Base-by-base conservation (phyloP, 2,888 invertebrate species). In the Geophilus truncorum region DNA sequence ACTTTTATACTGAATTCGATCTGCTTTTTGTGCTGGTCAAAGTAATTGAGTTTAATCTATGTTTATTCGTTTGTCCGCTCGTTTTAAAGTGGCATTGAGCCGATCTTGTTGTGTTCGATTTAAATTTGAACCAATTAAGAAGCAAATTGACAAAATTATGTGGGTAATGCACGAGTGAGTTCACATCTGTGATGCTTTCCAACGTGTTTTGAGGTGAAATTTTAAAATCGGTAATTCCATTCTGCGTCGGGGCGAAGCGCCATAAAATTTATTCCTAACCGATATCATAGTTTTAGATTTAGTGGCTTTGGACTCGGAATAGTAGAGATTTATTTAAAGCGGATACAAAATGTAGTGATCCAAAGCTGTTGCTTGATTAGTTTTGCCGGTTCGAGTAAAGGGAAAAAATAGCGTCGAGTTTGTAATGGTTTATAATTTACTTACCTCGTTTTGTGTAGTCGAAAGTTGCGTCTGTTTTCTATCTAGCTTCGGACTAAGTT, bases 381-480 rank as follows among this genome's bases (percentile, higher is more conserved):
- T 12, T 45, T 45, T 45, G n/a, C n/a, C 45, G 15, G 45, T 45
- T 36, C 36, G 40, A n/a, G n/a, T n/a, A n/a, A n/a, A n/a, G n/a
- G n/a, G n/a, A 40, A 40, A 40, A 40, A 40, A n/a, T 40, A n/a
- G n/a, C 12, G 40, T n/a, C 15, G 51, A 51, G 70, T 70, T 70
- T 23, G 4, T 15, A 28, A 70, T 15, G 70, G 23, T 70, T 28
- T 70, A 28, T 28, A 70, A 28, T 70, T 70, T 70, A 70, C 70
- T 70, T 70, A 70, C 70, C 70, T 70, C 70, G 51, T 70, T 28
- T 70, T 4, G 25, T 25, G 5, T 10, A 12, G 70, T 25, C 12
- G 70, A 70, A 28, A 70, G 70, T 70, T 70, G 70, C 70, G 10
- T 51, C 51, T 51, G 51, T 51, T 51, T 51, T 51, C 51, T n/a